Evolutionary conservation across 1,140 invertebrate genomes (phyloP), one percentile per base, ranked within the genome.

Genomic region (Nymphalis io): DNA sequence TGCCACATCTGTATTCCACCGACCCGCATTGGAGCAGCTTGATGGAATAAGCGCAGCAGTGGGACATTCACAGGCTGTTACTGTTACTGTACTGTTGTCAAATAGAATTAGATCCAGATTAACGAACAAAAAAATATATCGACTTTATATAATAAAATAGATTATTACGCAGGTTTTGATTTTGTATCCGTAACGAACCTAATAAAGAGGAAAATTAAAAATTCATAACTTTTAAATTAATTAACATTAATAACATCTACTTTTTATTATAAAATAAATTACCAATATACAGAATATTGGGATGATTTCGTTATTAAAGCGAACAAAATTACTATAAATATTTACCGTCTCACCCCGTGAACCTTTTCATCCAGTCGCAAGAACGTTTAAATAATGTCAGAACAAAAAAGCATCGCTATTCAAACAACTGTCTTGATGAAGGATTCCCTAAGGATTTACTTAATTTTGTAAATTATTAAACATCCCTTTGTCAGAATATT

Each of bases 401-500:
- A 58, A 58, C 20, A 69, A 69, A 64, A 63, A 68, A 20, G 46
- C 61, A 58, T 23, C 46, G 23, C 39, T 67, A 20, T 23, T 69
- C 66, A 73, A 57, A 69, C 57, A 61, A 58, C 57, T 57, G 44
- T 44, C 61, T 65, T 69, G 39, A 73, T 69, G 66, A 59, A 61
- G 66, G 71, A 65, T 73, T 73, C 66, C 21, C 61, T 68, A 46
- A 65, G 68, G 70, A 73, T 68, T 72, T 57, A 61, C 60, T 48
- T 68, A 60, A 73, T 68, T 68, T 68, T 68, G 71, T 68, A 73
- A 66, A 73, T 68, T 73, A 68, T 73, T 64, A 64, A 73, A 59
- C 66, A 60, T 63, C 67, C 66, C 60, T 73, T 68, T 63, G 65
- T 69, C 20, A 39, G 12, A 59, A 20, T 69, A 58, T 15, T n/a